Evolutionary conservation across 2,888 invertebrate species (phyloP).

Genomic region (Drosophila histrio): DNA sequence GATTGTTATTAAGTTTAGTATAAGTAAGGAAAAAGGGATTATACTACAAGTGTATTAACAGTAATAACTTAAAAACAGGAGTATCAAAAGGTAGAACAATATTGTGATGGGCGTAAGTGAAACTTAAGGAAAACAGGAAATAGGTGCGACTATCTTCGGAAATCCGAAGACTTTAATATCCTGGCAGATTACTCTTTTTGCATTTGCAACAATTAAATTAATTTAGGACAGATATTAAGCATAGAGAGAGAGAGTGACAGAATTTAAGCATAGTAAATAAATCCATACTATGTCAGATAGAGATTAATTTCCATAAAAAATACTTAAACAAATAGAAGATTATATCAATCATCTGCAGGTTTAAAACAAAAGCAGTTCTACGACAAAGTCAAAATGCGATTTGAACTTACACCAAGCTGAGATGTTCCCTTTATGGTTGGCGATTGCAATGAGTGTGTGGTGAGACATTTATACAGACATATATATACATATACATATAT

Average conservation of each 20-base stretch:
- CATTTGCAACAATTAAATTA: no score
- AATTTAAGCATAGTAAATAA: no score
- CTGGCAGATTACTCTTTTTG: no score
- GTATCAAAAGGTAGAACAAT: not conserved
- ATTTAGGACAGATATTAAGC: no score
- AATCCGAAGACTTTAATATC: not conserved
- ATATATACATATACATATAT: conserved; percentile 48
- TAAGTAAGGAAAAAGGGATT: not conserved
- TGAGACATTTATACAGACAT: conserved; percentile 60
- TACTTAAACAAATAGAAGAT: no score
- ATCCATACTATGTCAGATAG: no score
- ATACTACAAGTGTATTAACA: not conserved
- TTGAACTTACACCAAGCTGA: conserved; percentile 95
- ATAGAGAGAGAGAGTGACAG: no score
- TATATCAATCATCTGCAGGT: not conserved
- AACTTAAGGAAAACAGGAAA: not conserved
- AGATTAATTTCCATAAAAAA: no score
- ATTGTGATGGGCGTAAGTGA: not conserved
- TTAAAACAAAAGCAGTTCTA: conserved; percentile 17
- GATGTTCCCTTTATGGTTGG: conserved; percentile 90
- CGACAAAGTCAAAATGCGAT: conserved; percentile 40
- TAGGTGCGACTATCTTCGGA: not conserved
- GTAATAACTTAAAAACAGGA: not conserved
- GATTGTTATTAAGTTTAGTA: not conserved
- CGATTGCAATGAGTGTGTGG: conserved; percentile 73